A percentile compares a stretch with the other conserved stretches of the same genome.
Conservation (phyloP, 2,113 vertebrate species). For the Pelmatolapia mariae region DNA sequence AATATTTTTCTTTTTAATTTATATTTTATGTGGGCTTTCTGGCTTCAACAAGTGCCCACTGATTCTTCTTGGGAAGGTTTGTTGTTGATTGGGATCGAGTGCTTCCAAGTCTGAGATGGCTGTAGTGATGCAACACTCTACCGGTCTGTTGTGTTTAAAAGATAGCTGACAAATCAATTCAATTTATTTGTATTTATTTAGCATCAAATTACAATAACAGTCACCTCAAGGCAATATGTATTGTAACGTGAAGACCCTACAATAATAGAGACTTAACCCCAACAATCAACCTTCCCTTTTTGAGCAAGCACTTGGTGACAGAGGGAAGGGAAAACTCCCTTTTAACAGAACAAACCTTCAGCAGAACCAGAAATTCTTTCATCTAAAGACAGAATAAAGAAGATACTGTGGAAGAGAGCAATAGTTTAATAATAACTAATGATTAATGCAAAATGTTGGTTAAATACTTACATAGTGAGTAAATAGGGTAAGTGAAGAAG, state of each 20-base stretch:
- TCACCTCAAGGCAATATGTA: not conserved
- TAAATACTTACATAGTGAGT: not conserved
- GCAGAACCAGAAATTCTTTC: fast-evolving
- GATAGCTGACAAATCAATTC: fast-evolving
- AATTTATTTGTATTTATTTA: not conserved
- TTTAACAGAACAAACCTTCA: not conserved
- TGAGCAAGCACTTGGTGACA: too few relatives aligned
- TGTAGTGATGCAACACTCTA: too few relatives aligned
- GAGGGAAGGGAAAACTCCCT: too few relatives aligned
- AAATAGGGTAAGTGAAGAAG: not conserved
- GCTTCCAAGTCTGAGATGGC: not conserved
- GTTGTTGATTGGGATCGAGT: not conserved
- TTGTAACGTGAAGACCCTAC: too few relatives aligned
- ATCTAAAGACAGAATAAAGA: not conserved
- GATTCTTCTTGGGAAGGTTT: not conserved
- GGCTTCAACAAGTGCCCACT: fast-evolving
- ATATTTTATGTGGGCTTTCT: not conserved
- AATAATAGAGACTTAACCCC: too few relatives aligned
- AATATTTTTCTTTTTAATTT: not conserved
- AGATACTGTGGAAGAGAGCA: not conserved
- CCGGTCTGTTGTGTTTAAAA: not conserved
- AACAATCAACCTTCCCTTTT: too few relatives aligned
- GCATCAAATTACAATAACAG: not conserved
- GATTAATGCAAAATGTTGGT: fast-evolving
- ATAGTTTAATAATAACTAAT: not conserved